These are phyloP conservation scores for Eudemis profundana DNA, from an alignment of 2,888 invertebrate genomes.

Conservation along the genomic window DNA sequence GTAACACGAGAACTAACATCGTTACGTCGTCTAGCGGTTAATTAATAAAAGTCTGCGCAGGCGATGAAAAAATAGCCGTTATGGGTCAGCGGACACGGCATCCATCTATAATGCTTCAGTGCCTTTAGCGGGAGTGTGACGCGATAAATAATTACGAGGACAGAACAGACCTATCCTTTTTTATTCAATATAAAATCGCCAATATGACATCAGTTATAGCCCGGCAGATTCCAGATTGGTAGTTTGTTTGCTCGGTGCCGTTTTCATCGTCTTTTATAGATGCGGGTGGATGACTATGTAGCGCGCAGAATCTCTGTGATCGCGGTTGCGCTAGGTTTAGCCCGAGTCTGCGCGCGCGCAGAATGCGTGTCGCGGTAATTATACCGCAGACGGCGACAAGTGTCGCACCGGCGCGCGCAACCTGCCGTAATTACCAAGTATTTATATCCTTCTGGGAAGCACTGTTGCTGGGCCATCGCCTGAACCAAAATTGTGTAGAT, in stretches of 20 bases:
- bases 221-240: too few relatives aligned
- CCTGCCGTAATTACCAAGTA: slow-evolving; percentile 9
- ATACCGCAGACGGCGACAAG: slow-evolving; percentile 30
- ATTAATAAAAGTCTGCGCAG: slow-evolving; percentile 35
- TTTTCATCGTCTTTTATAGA: too few relatives aligned
- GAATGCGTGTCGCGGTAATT: slow-evolving; percentile 24
- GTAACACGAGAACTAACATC: slow-evolving; percentile 2
- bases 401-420: slow-evolving; percentile 11
- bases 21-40: slow-evolving; percentile 30
- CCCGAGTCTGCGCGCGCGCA: slow-evolving; percentile 18
- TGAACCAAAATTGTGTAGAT: neutral
- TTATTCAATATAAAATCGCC: too few relatives aligned
- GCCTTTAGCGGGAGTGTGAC: neutral
- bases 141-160: too few relatives aligned
- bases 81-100: slow-evolving; percentile 9
- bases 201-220: too few relatives aligned
- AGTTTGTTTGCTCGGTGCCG: too few relatives aligned
- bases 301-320: neutral
- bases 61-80: slow-evolving; percentile 22
- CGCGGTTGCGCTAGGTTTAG: slow-evolving; percentile 13
- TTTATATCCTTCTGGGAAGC: slow-evolving; percentile 15
- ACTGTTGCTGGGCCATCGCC: neutral
- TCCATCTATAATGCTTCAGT: slow-evolving; percentile 19
- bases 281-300: neutral
- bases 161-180: too few relatives aligned